A percentile compares a stretch with the other conserved stretches of the same genome.
Conservation (phyloP, 37 sponge, comb jelly and placozoan genomes). For the Hormiphora californensis region DNA sequence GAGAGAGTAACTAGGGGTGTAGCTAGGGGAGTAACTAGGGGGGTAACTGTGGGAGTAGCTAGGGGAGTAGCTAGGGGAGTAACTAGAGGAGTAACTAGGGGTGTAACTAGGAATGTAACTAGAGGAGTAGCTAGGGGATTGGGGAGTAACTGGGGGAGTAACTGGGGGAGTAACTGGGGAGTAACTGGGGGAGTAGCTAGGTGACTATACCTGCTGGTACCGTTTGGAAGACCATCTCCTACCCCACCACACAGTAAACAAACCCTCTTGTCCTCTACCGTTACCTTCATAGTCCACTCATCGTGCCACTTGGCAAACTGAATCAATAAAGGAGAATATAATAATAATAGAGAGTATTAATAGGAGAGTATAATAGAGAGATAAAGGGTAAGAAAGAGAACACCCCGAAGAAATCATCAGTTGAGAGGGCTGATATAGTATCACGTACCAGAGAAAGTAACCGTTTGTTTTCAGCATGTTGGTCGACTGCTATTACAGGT, state of each 20-base stretch:
- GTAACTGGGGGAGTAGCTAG: background rate
- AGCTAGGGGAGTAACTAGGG: no score
- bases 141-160: no score
- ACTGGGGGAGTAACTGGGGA: no score
- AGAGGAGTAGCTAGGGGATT: no score
- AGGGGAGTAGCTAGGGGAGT: no score
- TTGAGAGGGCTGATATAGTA: background rate
- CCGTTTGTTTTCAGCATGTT: no score
- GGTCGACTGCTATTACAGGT: no score
- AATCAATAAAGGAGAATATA: background rate
- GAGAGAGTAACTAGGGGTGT: no score
- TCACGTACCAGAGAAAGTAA: background rate
- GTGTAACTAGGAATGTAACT: no score
- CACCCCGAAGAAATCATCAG: background rate
- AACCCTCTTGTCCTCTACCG: background rate
- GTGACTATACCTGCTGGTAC: constrained; percentile 10
- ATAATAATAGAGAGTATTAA: background rate
- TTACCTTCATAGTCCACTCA: background rate
- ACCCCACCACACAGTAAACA: constrained; percentile 23
- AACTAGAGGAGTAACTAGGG: background rate
- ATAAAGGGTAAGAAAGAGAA: background rate
- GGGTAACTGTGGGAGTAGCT: no score
- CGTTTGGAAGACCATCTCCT: constrained; percentile 8
- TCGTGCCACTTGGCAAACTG: constrained; percentile 33
- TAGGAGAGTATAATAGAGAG: background rate